Conservation (phyloP, 2,797 vertebrate species). For the Peromyscus melanophrys region DNA sequence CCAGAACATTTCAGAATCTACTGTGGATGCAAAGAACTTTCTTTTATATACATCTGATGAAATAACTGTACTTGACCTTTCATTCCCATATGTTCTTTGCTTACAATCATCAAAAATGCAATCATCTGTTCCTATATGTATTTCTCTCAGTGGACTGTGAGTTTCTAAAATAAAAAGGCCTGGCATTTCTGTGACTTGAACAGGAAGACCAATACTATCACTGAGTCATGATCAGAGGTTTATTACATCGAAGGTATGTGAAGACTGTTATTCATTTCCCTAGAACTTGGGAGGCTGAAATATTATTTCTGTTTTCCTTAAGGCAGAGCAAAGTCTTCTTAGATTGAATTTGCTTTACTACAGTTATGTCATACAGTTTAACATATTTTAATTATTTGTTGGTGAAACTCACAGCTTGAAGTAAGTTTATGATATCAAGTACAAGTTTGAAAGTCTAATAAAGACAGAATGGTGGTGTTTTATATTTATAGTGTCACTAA, state of each 20-base stretch:
- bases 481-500: not conserved
- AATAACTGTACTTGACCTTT: not conserved
- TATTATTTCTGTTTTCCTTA: slow-evolving; percentile 16
- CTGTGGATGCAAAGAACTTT: not conserved
- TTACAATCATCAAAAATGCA: not conserved
- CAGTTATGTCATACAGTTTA: slow-evolving; percentile 47
- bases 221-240: not conserved
- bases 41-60: not conserved
- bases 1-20: not conserved
- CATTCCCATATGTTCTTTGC: not conserved
- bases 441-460: slow-evolving; percentile 52
- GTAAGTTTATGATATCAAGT: slow-evolving; percentile 7
- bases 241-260: not conserved
- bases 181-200: not conserved
- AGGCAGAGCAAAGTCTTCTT: not conserved
- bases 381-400: slow-evolving; percentile 66
- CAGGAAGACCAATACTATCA: not conserved
- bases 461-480: not conserved
- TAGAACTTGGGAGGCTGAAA: not conserved
- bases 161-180: not conserved
- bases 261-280: not conserved
- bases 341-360: slow-evolving; percentile 58
- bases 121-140: not conserved
- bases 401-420: slow-evolving; percentile 30
- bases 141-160: not conserved